phyloP scores from a whole-genome alignment of 2,888 invertebrate genomes.

The Timema cristinae region DNA sequence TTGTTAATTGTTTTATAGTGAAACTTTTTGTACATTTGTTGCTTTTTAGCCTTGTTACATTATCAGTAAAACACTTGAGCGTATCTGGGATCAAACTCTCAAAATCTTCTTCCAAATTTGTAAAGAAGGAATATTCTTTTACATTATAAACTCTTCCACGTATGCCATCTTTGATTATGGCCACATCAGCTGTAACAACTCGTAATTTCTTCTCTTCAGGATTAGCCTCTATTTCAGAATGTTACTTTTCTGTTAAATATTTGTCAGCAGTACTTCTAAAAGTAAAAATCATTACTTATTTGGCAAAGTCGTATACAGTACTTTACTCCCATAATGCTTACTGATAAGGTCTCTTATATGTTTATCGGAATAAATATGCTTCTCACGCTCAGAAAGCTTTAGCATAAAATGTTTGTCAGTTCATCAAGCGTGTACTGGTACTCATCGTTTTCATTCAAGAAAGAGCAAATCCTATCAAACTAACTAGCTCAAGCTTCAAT shows the following conservation, averaged over 20 bases:
- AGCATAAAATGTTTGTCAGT: background rate
- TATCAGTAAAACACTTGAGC: background rate
- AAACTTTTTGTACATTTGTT: background rate
- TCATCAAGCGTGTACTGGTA: slow-evolving; percentile 3
- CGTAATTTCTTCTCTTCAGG: background rate
- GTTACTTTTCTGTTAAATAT: background rate
- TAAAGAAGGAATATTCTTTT: slow-evolving; percentile 2
- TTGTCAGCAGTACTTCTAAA: background rate
- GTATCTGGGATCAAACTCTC: background rate
- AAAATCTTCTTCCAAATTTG: background rate
- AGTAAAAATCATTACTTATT: background rate
- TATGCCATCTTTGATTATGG: background rate
- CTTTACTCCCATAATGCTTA: slow-evolving; percentile 5
- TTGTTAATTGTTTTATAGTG: background rate
- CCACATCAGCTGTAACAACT: background rate
- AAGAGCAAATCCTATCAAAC: background rate
- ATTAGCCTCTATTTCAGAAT: background rate
- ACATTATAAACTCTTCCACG: background rate
- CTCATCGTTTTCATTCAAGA: slow-evolving; percentile 11
- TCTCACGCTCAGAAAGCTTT: background rate
- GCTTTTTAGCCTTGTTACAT: background rate
- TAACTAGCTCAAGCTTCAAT: background rate
- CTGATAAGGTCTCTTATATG: slow-evolving; percentile 7
- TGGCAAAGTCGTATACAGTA: background rate
- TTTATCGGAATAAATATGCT: slow-evolving; percentile 13